Evolutionary conservation across 1,140 invertebrate genomes (phyloP).

Genomic region (Archegozetes longisetosus): DNA sequence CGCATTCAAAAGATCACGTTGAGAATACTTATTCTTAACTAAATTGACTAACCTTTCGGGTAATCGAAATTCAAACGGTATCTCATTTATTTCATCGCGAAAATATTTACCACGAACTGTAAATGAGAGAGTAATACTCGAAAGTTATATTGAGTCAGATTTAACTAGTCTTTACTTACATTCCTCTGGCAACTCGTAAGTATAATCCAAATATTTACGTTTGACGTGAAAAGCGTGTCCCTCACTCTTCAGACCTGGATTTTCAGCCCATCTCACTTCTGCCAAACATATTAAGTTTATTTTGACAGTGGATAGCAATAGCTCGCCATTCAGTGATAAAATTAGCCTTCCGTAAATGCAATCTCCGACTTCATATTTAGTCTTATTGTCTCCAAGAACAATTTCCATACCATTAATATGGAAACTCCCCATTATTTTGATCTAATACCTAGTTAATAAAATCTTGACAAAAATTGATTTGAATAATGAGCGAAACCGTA

Average conservation of each 20-base stretch:
- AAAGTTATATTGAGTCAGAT: no score
- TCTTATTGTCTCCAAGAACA: neutral
- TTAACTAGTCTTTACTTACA: neutral
- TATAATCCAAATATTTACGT: neutral
- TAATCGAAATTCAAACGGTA: constrained; percentile 8
- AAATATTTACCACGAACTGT: neutral
- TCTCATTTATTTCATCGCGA: neutral
- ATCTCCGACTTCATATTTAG: constrained; percentile 1
- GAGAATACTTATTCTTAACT: no score
- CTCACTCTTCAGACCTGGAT: constrained; percentile 3
- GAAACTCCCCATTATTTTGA: neutral
- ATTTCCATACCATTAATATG: neutral
- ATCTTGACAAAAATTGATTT: no score
- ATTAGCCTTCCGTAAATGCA: neutral
- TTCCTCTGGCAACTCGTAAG: neutral
- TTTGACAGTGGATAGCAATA: neutral
- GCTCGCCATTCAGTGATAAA: neutral
- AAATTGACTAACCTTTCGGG: constrained; percentile 2
- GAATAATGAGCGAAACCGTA: no score
- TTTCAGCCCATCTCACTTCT: constrained; percentile 6
- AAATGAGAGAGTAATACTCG: no score
- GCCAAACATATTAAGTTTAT: neutral
- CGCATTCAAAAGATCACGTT: no score
- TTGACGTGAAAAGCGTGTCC: constrained; percentile 2
- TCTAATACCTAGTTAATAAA: no score